A percentile compares a stretch with the other conserved stretches of the same genome.
These are phyloP conservation scores for Heliornis fulica DNA, from an alignment of 2,113 vertebrate species.

Conservation along the genomic window DNA sequence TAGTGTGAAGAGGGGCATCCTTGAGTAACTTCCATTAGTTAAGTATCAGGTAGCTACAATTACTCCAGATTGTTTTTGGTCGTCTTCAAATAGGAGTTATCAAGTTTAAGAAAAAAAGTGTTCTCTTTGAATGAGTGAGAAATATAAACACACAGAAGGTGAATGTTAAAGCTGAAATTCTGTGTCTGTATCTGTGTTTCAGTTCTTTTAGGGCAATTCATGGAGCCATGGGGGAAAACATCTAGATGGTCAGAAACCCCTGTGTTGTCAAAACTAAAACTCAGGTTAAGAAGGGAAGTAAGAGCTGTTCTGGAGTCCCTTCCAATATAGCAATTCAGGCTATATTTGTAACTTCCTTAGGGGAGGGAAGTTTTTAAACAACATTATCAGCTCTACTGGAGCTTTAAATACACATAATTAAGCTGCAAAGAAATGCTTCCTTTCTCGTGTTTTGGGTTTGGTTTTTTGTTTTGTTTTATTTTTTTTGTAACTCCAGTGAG, in stretches of 20 bases:
- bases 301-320: not conserved
- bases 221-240: not conserved
- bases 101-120: not conserved
- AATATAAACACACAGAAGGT: not conserved
- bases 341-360: slow-evolving; percentile 21
- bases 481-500: not conserved
- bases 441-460: not conserved
- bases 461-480: not conserved
- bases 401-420: slow-evolving; percentile 58
- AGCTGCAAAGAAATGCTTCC: slow-evolving; percentile 6
- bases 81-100: not conserved
- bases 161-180: not conserved
- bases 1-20: not conserved
- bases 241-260: not conserved
- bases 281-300: not conserved
- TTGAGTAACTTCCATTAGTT: not conserved
- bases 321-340: not conserved
- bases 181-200: not conserved
- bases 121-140: not conserved
- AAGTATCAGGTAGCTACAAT: fast-evolving
- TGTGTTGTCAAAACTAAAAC: not conserved
- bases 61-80: not conserved
- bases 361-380: slow-evolving; percentile 28
- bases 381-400: slow-evolving; percentile 43
- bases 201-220: not conserved